These are phyloP conservation scores for Anoncus sp. DNA, from an alignment of 2,888 invertebrate species.

Conservation along the genomic window DNA sequence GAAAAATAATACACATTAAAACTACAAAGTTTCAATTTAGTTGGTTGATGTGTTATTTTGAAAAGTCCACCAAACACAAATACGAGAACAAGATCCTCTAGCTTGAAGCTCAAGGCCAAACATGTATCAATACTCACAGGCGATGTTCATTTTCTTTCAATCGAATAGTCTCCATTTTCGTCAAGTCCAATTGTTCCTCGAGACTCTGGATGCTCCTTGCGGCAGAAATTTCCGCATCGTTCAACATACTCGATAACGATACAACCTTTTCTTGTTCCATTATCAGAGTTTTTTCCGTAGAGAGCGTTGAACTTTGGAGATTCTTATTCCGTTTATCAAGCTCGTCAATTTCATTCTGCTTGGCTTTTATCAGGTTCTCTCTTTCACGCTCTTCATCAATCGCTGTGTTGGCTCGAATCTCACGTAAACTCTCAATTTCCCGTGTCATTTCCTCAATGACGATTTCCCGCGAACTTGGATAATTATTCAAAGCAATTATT, in stretches of 20 bases:
- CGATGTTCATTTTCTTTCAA: constrained; percentile 73
- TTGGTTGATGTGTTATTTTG: too few species aligned
- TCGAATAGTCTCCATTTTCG: constrained; percentile 69
- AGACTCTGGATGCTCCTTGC: constrained; percentile 72
- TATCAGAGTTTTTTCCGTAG: constrained; percentile 84
- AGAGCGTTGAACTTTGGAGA: constrained; percentile 81
- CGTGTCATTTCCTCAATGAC: constrained; percentile 80
- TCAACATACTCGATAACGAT: constrained; percentile 67
- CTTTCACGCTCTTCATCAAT: constrained; percentile 65
- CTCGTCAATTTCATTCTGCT: constrained; percentile 70
- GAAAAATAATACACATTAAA: constrained; percentile 54
- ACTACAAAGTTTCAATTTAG: constrained; percentile 2
- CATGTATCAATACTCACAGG: constrained; percentile 70
- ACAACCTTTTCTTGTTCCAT: constrained; percentile 77
- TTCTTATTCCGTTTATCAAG: constrained; percentile 71
- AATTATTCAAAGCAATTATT: constrained; percentile 14
- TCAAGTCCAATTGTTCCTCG: constrained; percentile 73
- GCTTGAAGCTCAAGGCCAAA: too few species aligned
- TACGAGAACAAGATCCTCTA: too few species aligned
- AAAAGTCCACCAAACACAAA: not conserved
- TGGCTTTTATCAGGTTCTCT: constrained; percentile 73
- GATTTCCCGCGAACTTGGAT: constrained; percentile 31
- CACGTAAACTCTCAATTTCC: constrained; percentile 81
- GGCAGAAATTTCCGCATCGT: constrained; percentile 73
- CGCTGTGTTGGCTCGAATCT: constrained; percentile 75